phyloP scores from a whole-genome alignment of 2,113 vertebrate genomes.

The Chelonoidis abingdonii region DNA sequence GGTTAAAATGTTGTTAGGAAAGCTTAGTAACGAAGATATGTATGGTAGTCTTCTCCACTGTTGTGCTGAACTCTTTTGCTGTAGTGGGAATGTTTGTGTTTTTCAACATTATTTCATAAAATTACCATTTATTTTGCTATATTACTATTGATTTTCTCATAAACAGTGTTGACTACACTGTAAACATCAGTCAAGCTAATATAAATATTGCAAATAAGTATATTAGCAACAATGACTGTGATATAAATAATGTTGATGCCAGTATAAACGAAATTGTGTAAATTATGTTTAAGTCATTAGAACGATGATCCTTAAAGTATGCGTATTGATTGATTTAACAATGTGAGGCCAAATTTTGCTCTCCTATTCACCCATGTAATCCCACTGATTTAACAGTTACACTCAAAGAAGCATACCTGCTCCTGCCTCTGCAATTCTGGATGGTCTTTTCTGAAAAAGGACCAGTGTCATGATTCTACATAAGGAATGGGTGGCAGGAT shows the following conservation, averaged over 20 bases:
- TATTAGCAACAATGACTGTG: constrained; percentile 47
- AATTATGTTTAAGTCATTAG: constrained; percentile 53
- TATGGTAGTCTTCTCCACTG: constrained; percentile 27
- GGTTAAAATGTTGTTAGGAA: constrained; percentile 8
- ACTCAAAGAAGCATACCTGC: neutral
- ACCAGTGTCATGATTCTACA: neutral
- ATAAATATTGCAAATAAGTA: constrained; percentile 61
- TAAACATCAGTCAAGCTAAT: constrained; percentile 62
- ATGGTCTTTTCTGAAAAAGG: neutral
- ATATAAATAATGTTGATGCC: constrained; percentile 54
- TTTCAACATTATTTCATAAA: constrained; percentile 44
- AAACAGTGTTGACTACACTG: constrained; percentile 28
- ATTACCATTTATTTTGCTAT: constrained; percentile 55
- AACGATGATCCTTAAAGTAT: constrained; percentile 19
- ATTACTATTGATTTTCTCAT: constrained; percentile 54
- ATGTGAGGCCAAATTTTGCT: neutral
- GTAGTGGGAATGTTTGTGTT: constrained; percentile 52
- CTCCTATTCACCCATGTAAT: neutral
- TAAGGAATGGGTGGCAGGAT: neutral
- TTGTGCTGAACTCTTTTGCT: constrained; percentile 16
- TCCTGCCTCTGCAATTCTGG: neutral
- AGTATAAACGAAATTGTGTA: constrained; percentile 42
- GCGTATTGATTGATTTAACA: constrained; percentile 36
- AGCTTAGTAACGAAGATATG: neutral
- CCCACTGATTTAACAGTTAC: neutral